These are phyloP conservation scores for Papilio helenus DNA, from an alignment of 1,140 invertebrate genomes.

Conservation along the genomic window DNA sequence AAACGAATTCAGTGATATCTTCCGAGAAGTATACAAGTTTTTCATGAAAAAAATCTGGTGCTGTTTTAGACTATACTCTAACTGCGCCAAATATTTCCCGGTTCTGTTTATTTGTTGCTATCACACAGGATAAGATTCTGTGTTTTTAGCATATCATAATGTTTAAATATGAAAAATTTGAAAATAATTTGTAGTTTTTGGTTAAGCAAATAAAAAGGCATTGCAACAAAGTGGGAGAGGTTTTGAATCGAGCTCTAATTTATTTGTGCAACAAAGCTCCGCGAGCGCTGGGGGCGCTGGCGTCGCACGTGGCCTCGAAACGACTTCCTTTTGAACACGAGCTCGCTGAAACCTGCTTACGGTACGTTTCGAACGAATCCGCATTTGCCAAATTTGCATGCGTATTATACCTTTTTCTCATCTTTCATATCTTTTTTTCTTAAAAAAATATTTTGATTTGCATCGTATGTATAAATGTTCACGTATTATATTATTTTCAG, in stretches of 20 bases:
- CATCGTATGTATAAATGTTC: neutral
- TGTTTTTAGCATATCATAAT: neutral
- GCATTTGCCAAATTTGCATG: neutral
- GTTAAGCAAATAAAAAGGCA: neutral
- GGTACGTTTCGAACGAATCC: neutral
- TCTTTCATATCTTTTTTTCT: neutral
- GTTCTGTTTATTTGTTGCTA: too few relatives aligned
- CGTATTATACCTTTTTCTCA: neutral
- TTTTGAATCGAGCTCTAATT: neutral
- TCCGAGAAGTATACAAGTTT: too few relatives aligned
- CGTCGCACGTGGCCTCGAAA: neutral
- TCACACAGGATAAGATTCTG: too few relatives aligned
- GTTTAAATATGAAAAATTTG: neutral
- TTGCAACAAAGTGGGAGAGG: neutral
- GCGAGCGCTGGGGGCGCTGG: neutral
- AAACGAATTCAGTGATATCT: too few relatives aligned
- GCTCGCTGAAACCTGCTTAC: neutral
- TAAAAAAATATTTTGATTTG: neutral
- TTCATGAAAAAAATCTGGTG: too few relatives aligned
- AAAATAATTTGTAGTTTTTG: neutral
- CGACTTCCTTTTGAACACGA: constrained; percentile 1
- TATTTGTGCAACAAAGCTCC: neutral
- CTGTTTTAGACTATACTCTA: too few relatives aligned
- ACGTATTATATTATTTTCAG: neutral
- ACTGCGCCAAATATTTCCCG: too few relatives aligned